These are phyloP conservation scores for Lordiphosa collinella DNA, from an alignment of 1,140 invertebrate species.

Conservation along the genomic window DNA sequence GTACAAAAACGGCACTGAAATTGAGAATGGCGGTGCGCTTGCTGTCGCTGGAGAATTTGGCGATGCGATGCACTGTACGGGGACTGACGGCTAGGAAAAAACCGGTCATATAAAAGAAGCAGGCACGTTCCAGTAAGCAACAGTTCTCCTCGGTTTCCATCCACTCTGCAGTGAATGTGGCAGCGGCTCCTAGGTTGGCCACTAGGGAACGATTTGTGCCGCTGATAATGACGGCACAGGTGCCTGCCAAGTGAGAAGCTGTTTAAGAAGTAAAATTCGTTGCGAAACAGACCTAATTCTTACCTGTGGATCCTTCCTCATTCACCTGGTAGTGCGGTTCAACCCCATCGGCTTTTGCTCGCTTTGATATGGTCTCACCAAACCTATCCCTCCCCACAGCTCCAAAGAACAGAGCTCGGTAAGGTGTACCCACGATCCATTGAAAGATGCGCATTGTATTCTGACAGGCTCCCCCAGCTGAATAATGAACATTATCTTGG, in stretches of 20 bases:
- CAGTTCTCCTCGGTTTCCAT: slow-evolving; percentile 38
- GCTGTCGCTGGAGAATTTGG: slow-evolving; percentile 9
- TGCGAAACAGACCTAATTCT: too few species aligned
- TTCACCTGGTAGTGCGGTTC: slow-evolving; percentile 91
- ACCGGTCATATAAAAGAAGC: slow-evolving; percentile 47
- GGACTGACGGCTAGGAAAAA: slow-evolving; percentile 56
- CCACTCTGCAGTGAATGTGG: slow-evolving; percentile 35
- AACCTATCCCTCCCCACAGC: slow-evolving; percentile 96
- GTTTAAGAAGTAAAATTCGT: too few species aligned
- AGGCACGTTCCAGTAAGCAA: slow-evolving; percentile 33
- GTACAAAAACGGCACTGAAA: slow-evolving; percentile 56
- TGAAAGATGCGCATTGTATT: slow-evolving; percentile 95
- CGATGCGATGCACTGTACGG: slow-evolving; percentile 9
- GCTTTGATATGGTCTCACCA: slow-evolving; percentile 90
- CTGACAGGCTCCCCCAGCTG: slow-evolving; percentile 95
- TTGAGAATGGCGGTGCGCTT: slow-evolving; percentile 39
- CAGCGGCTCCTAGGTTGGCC: slow-evolving; percentile 57
- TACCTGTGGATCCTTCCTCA: slow-evolving; percentile 85
- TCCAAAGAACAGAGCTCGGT: slow-evolving; percentile 92
- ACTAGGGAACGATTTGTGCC: slow-evolving; percentile 41
- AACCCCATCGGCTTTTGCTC: slow-evolving; percentile 90
- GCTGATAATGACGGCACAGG: slow-evolving; percentile 89
- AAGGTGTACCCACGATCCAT: slow-evolving; percentile 93
- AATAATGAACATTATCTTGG: slow-evolving; percentile 90
- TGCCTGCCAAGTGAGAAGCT: slow-evolving; percentile 81